Evolutionary conservation across 2,113 vertebrate genomes (phyloP).

Genomic region (Oreochromis spilurus): DNA sequence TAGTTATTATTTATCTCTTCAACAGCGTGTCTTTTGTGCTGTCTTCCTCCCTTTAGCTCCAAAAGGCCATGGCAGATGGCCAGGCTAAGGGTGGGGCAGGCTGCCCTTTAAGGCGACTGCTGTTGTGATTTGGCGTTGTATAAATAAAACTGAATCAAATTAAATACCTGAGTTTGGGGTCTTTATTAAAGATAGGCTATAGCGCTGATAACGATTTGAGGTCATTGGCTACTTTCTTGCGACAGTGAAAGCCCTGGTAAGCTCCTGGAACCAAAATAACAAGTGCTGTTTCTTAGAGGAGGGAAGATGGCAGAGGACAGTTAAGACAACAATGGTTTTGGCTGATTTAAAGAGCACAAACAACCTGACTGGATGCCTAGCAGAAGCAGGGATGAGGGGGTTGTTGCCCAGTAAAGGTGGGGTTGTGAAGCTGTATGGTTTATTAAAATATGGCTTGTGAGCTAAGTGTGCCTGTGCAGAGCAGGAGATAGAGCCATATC

Average conservation of each 20-base stretch:
- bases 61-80: not conserved
- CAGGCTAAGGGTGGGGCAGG: not conserved
- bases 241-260: not conserved
- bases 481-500: slow-evolving; percentile 37
- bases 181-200: not conserved
- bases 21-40: not conserved
- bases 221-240: not conserved
- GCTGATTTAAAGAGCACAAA: slow-evolving; percentile 6
- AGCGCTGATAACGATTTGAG: not conserved
- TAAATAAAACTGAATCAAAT: not conserved
- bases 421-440: not conserved
- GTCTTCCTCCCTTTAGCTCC: not conserved
- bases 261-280: not conserved
- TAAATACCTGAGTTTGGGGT: not conserved
- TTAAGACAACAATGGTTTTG: slow-evolving; percentile 19
- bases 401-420: not conserved
- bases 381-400: not conserved
- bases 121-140: not conserved
- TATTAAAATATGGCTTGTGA: slow-evolving; percentile 27
- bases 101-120: not conserved
- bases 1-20: not conserved
- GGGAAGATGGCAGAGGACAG: not conserved
- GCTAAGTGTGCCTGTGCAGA: slow-evolving; percentile 9
- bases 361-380: not conserved
- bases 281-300: not conserved